Base-by-base conservation (phyloP, 2,797 vertebrate species). In the Notoglanidium macrostoma region DNA sequence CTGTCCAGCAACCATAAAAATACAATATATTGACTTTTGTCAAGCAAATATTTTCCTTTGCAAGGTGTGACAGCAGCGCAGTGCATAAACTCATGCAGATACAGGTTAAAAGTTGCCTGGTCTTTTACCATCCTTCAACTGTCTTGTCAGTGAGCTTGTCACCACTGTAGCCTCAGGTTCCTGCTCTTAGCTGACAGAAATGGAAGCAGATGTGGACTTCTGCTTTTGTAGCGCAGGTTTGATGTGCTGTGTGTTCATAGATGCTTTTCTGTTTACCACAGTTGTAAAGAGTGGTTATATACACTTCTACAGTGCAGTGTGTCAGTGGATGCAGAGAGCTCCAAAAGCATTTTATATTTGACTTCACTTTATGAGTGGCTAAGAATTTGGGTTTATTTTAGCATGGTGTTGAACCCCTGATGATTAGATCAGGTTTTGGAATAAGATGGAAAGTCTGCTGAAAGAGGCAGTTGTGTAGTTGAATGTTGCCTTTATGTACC, bases 401-500 rank as follows among this genome's bases (percentile, higher is more conserved):
- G 61, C 7, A 29, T n/a, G 17, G 7, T 65, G n/a, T 10, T 65
- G 10, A 87, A 54, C 9, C n/a, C 49, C 35, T n/a, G 44, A 10
- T 74, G 26, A 17, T 46, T 44, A 46, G 35, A 29, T 77, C 26
- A 44, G 26, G 72, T 57, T 87, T 76, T 87, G 49, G n/a, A 67
- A 35, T 55, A 78, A 78, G 26, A 54, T 35, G n/a, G 80, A 87
- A 87, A 70, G 44, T 80, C 51, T 85, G 65, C 29, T 85, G 67
- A 85, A 85, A 72, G 76, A 61, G 44, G 35, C 23, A 29, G 35
- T 68, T 88, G 79, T 83, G 19, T 21, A 67, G 61, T 54, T 86
- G 70, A 88, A 88, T 86, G 65, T 86, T 55, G 77, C 57, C 68
- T 85, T 67, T 86, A 81, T 88, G 68, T 17, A 35, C 14, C 49